Evolutionary conservation across 2,797 vertebrate species (phyloP), one percentile per base, ranked within the genome.

Genomic region (Peromyscus nudipes): DNA sequence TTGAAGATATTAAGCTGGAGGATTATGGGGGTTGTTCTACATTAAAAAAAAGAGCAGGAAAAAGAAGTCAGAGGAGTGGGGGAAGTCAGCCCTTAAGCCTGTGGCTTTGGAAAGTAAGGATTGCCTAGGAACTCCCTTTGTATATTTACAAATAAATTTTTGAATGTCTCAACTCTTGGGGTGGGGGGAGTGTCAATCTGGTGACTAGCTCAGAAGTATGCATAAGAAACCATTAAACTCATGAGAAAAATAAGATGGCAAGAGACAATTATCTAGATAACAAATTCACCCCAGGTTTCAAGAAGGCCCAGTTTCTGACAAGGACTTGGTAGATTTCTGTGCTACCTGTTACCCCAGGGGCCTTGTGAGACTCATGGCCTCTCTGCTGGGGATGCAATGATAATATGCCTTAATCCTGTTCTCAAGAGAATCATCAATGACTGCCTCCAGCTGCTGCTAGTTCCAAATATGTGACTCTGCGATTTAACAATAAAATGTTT

Each of bases 131-230:
- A 69, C 10, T 31, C 4, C 16, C 52, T 46, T 83, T 80, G 65
- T 82, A 64, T 88, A 69, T 67, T 92, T 91, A 82, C 67, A 84
- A 82, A 65, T 73, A 84, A 76, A 69, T 46, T 23, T 73, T 46
- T 86, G 23, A 95, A 49, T 77, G 52, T 5, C 46, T 57, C 65
- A 49, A 7, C 19, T 46, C 6, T 31, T 82, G 23, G 43, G 31
- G 16, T 55, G 5, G 29, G 12, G 73, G 46, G 46, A 49, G 11
- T 1, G 37, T 31, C 52, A 92, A 5, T 46, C 37, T 73, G 13
- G 43, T 71, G 43, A 43, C 69, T 77, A 62, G 43, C 12, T 79
- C 62, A 55, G 27, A 96, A 46, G 34, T 60, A 43, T 29, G 9
- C 57, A 23, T 69, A 64, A 92, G 64, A 88, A 94, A 75, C 3